Conservation (phyloP, 2,113 vertebrate species). For the Thinocorus orbignyianus region DNA sequence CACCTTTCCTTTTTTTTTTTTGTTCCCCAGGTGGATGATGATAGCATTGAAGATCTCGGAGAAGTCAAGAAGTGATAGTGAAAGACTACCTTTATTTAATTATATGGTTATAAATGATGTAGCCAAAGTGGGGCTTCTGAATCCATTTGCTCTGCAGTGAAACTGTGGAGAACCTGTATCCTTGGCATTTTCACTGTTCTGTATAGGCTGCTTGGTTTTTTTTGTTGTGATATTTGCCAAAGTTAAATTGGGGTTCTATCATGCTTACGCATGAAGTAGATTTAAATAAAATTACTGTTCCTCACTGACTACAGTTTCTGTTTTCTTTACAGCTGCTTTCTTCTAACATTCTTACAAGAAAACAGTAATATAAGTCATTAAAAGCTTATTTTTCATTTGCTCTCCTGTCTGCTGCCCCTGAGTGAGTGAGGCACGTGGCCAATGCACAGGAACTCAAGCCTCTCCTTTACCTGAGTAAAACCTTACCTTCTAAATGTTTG, state of each 20-base stretch:
- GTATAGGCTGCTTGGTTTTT: constrained; percentile 83
- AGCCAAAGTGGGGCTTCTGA: constrained; percentile 88
- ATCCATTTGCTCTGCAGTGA: constrained; percentile 86
- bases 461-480: background rate
- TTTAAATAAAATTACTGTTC: constrained; percentile 87
- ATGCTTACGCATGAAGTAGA: constrained; percentile 84
- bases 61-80: constrained; percentile 96
- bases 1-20: background rate
- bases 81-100: constrained; percentile 85
- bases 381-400: background rate
- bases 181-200: constrained; percentile 82
- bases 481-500: background rate
- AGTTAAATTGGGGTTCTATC: constrained; percentile 85
- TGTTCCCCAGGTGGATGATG: constrained; percentile 88
- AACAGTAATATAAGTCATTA: background rate
- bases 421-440: background rate
- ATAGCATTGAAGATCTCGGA: constrained; percentile 97
- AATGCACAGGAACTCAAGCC: rapidly evolving
- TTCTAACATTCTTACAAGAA: background rate
- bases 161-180: constrained; percentile 79
- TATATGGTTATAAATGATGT: constrained; percentile 78
- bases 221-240: constrained; percentile 85
- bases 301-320: constrained; percentile 31
- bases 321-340: background rate
- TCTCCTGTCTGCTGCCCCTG: background rate